Evolutionary conservation across 2,113 vertebrate genomes (phyloP), one percentile per base, ranked within the genome.

Genomic region (Plestiodon gilberti): DNA sequence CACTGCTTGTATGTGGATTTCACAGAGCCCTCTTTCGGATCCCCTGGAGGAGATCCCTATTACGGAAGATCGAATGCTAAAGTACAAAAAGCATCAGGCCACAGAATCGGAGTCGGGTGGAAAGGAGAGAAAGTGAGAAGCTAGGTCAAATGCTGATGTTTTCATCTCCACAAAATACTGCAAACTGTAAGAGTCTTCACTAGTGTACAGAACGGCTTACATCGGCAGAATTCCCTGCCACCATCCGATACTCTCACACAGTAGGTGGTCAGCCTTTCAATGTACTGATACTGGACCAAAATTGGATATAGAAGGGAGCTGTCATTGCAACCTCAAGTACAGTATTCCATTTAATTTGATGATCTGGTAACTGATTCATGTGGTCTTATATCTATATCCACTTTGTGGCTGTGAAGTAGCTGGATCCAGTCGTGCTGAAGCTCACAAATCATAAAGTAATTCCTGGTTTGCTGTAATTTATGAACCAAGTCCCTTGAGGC

Each of bases 1-100:
- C 70, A 73, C 35, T 73, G 20, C 38, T 18, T n/a, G n/a, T n/a
- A 3, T 38, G 33, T 35, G 35, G 69, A 35, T 38, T 35, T 3
- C 69, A 71, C 67, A 33, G 8, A 7, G n/a, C 23, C 67, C 18
- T 20, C 38, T 73, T 40, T 22, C 20, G 9, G 35, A 40, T 40
- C 35, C 33, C 20, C 18, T 40, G 35, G 38, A 8, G 20, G 38
- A 38, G 18, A 20, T 73, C 6, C 70, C 38, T 7, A 2, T 35
- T 22, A 17, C 5, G 90, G 43, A 65, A 91, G 88, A 87, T 87
- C 74, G 89, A 92, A 40, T 9, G 28, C 84, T 88, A 88, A 78
- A 8, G 62, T 78, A 70, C 84, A 88, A 82, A 87, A 17, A 30
- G 85, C 57, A 25, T 67, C 89, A 75, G 87, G 13, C 28, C 0